Evolutionary conservation across 2,797 vertebrate species (phyloP).

Genomic region (Lithobates pipiens): DNA sequence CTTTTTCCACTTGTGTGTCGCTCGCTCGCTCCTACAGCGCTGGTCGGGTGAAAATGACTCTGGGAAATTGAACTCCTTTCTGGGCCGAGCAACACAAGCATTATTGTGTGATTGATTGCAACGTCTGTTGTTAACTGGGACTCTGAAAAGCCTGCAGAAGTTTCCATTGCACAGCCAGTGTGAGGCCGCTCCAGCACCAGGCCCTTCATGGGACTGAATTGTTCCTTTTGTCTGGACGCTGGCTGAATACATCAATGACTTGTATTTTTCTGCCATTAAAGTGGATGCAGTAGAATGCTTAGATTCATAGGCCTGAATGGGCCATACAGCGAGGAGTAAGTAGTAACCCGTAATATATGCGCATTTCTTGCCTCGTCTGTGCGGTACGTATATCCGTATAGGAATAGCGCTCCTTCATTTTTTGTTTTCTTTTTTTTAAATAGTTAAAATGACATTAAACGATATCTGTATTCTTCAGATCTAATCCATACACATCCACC

Average conservation of each 20-base stretch:
- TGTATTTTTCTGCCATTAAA: not conserved
- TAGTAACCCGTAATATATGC: not conserved
- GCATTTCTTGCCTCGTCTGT: not conserved
- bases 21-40: not conserved
- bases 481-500: too few relatives aligned
- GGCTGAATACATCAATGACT: constrained; percentile 44
- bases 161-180: constrained; percentile 49
- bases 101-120: constrained; percentile 53
- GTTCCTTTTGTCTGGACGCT: constrained; percentile 37
- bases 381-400: not conserved
- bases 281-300: not conserved
- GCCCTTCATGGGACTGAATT: constrained; percentile 46
- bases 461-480: too few relatives aligned
- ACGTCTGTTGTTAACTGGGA: constrained; percentile 48
- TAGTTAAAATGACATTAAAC: too few relatives aligned
- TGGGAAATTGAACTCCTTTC: not conserved
- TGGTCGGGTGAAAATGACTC: not conserved
- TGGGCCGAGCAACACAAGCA: constrained; percentile 10
- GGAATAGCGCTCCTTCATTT: too few relatives aligned
- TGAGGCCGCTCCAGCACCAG: constrained; percentile 36
- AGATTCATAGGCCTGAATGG: constrained; percentile 8
- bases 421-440: too few relatives aligned
- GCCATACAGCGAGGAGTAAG: not conserved
- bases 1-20: not conserved
- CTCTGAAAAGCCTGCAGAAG: constrained; percentile 52